These are phyloP conservation scores for Eubucco bourcierii DNA, from an alignment of 2,113 vertebrate genomes.

Conservation along the genomic window DNA sequence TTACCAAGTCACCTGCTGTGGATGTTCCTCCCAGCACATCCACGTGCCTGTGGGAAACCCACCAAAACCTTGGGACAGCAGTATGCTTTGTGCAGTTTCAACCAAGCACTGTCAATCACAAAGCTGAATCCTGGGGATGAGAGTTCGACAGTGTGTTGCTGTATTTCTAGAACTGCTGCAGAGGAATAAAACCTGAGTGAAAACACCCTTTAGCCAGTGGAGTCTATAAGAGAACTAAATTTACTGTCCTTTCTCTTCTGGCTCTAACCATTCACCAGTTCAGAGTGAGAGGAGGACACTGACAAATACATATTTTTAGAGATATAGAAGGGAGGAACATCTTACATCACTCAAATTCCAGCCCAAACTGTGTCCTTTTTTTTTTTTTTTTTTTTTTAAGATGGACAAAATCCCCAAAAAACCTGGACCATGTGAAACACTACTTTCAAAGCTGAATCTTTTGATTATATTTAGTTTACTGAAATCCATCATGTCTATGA, in stretches of 20 bases:
- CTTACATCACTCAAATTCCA: not conserved
- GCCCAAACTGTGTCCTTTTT: not conserved
- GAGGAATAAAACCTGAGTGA: not conserved
- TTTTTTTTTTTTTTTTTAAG: not conserved
- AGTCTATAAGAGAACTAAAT: not conserved
- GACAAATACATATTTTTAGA: not conserved
- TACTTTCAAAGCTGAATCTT: not conserved
- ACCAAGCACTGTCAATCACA: fast-evolving
- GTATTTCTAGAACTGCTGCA: not conserved
- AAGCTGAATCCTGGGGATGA: not conserved
- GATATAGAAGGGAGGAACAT: not conserved
- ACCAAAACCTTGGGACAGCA: not conserved
- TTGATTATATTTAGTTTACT: not conserved
- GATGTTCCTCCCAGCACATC: not conserved
- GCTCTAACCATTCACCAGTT: not conserved
- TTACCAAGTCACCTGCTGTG: not conserved
- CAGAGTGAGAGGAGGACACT: not conserved
- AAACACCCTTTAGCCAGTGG: not conserved
- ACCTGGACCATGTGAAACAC: not conserved
- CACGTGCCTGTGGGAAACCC: not conserved
- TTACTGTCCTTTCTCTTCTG: constrained; percentile 8
- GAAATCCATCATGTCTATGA: not conserved
- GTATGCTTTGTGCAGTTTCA: not conserved
- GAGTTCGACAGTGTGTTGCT: not conserved
- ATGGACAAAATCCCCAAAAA: not conserved